phyloP scores from a whole-genome alignment of 2,113 vertebrate species.

The Tichodroma muraria region DNA sequence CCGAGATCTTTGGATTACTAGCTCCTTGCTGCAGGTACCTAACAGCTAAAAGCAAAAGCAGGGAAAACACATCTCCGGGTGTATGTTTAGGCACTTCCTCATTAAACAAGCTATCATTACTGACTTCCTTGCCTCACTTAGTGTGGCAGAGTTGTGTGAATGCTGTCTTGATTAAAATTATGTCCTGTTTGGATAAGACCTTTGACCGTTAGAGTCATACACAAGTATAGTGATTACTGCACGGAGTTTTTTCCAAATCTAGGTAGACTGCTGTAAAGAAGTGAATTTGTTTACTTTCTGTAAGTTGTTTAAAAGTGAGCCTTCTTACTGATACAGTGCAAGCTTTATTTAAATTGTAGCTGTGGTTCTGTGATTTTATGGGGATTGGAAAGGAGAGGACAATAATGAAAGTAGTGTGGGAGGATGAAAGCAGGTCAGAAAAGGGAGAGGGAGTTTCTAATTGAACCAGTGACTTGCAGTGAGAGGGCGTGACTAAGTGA shows the following conservation, averaged over 20 bases:
- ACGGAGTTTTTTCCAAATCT: neutral
- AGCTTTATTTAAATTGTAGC: neutral
- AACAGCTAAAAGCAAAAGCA: neutral
- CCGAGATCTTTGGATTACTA: neutral
- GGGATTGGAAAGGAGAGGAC: conserved; percentile 26
- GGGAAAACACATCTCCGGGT: neutral
- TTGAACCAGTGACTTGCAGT: conserved; percentile 43
- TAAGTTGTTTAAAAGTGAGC: neutral
- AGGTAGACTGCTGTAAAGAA: neutral
- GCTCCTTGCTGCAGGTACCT: neutral
- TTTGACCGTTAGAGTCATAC: neutral
- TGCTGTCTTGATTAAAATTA: neutral
- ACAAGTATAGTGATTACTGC: neutral
- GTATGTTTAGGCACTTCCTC: neutral
- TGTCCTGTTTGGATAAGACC: neutral
- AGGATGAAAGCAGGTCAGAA: conserved; percentile 50
- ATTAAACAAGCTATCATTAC: neutral
- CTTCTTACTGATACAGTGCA: neutral
- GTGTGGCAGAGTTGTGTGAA: neutral
- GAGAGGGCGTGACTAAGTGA: conserved; percentile 50
- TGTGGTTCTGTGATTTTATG: neutral
- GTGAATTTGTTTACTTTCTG: neutral
- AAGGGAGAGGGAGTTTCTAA: conserved; percentile 48
- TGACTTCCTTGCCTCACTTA: neutral
- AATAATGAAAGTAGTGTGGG: conserved; percentile 28